Evolutionary conservation across 2,113 vertebrate genomes (phyloP).

Genomic region (Climacteris rufus): DNA sequence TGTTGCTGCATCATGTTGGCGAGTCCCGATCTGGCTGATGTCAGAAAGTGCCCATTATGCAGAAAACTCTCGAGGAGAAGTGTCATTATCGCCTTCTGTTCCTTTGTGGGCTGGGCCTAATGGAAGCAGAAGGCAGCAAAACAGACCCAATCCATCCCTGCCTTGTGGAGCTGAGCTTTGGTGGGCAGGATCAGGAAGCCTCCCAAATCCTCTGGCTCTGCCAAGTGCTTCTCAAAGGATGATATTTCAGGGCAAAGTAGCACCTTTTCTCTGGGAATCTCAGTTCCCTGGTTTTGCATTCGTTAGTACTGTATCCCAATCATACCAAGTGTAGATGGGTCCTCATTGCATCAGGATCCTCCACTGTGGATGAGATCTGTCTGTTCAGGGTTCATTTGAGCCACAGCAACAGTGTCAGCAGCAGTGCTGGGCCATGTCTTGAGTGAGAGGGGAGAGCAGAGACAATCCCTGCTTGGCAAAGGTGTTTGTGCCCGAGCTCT

Average conservation of each 20-base stretch:
- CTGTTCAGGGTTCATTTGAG: neutral
- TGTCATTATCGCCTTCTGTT: conserved; percentile 31
- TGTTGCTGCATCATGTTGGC: conserved; percentile 57
- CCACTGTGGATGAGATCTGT: neutral
- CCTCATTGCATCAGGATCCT: neutral
- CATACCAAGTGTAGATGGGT: fast-evolving
- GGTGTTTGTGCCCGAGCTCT: neutral
- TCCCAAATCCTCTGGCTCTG: neutral
- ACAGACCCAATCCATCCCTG: neutral
- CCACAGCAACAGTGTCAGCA: neutral
- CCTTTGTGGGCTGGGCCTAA: neutral
- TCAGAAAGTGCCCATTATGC: conserved; percentile 29
- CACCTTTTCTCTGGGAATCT: neutral
- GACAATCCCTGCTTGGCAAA: neutral
- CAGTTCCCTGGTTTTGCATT: neutral
- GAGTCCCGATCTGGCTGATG: neutral
- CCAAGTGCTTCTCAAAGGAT: neutral
- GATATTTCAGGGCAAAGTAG: neutral
- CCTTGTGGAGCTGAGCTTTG: neutral
- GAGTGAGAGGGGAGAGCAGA: neutral
- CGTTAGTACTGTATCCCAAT: fast-evolving
- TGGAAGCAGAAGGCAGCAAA: neutral
- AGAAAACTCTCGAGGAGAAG: conserved; percentile 20
- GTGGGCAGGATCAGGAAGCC: neutral
- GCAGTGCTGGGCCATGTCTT: neutral